Evolutionary conservation across 2,113 vertebrate genomes (phyloP).

Genomic region (Tachysurus vachellii): DNA sequence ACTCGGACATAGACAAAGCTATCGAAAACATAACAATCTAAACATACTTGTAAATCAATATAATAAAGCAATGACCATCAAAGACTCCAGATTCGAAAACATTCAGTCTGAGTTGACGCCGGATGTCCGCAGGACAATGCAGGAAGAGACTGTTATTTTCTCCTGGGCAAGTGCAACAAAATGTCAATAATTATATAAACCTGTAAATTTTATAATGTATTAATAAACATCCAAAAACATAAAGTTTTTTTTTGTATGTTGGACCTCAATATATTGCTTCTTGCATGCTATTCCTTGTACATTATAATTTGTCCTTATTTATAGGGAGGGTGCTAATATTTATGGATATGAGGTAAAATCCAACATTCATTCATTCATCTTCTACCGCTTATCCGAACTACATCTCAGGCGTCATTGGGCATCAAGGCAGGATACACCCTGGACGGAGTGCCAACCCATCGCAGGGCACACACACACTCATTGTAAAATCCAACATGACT

Average conservation of each 20-base stretch:
- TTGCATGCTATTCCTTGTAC: background rate
- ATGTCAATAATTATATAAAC: background rate
- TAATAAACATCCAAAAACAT: background rate
- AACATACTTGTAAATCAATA: background rate
- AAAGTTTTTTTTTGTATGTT: background rate
- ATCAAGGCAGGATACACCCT: too few relatives aligned
- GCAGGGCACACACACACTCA: too few relatives aligned
- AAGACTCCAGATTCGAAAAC: background rate
- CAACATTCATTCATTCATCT: too few relatives aligned
- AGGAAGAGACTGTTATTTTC: background rate
- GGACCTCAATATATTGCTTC: background rate
- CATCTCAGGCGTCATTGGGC: too few relatives aligned
- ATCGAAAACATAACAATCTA: background rate
- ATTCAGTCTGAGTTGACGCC: background rate
- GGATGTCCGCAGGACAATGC: background rate
- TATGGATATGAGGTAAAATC: background rate
- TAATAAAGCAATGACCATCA: background rate
- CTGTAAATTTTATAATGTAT: background rate
- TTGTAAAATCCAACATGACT: background rate
- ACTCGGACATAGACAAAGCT: background rate
- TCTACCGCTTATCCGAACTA: too few relatives aligned
- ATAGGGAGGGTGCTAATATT: background rate
- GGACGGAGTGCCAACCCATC: too few relatives aligned
- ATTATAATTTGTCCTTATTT: background rate
- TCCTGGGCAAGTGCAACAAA: background rate